Base-by-base conservation (phyloP, 2,797 vertebrate genomes). In the Sebastes melanostomus region DNA sequence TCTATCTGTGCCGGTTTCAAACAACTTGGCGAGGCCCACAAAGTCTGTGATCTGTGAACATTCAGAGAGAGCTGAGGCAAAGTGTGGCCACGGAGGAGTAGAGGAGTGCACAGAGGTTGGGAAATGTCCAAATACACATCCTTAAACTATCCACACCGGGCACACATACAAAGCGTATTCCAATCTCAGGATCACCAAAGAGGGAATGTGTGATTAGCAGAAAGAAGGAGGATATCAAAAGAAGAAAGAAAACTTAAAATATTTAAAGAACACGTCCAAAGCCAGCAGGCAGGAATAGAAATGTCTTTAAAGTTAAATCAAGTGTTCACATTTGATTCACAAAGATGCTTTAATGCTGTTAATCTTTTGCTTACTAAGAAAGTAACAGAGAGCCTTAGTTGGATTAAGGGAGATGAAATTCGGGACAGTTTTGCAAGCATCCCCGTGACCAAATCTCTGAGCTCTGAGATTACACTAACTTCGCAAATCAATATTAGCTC, bases 191-290 rank as follows among this genome's bases (percentile, higher is more conserved):
- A 78, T 87, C 80, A 52, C 54, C 77, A 86, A 74, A 89, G 66
- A 86, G 63, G 32, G 66, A 83, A 80, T 83, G 67, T 20, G 50
- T 75, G 78, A 89, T 72, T 68, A 84, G 50, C 27, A 80, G 55
- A 42, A 75, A 80, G 72, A 4, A 69, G 5, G 38, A 75, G 24
- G 46, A 38, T 61, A 85, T 76, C 65, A 75, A 29, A 68, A 42
- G 75, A 87, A 72, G 60, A 83, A 80, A 77, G 73, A 66, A 61
- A 75, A 62, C 60, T 38, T 85, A 3, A 84, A 84, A 87, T 80
- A 83, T 84, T 78, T 78, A 87, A 77, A 85, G 63, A 79, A 74
- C 67, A 77, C 2, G 22, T 82, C 90, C 74, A 88, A 88, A 89
- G 69, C 32, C 68, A 69, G 78, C 13, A 4, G 59, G 66, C 55